Evolutionary conservation across 2,797 vertebrate species (phyloP), one percentile per base, ranked within the genome.

Genomic region (Nannoperca australis): DNA sequence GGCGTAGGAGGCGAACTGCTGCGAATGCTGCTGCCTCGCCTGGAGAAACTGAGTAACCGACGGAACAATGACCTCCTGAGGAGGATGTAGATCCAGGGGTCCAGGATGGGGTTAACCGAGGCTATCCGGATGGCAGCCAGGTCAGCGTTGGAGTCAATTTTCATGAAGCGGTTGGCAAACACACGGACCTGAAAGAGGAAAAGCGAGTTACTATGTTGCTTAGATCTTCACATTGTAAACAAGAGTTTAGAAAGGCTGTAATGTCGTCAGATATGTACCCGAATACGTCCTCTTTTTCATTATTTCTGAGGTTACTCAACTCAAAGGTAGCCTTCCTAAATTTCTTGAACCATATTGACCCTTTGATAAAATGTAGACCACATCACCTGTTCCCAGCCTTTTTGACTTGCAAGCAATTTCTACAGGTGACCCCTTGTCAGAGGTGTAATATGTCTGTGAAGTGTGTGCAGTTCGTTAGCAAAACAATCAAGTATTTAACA

Each of bases 11-110:
- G 10, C 6, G 62, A 55, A 22, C 1, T 18, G 0, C 60, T 69
- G 63, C 30, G 32, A 2, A 7, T 40, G 32, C 82, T 79, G 54
- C 85, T 76, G 22, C 68, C 20, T 13, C 32, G 65, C 49, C 85
- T 78, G 53, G 81, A 88, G 13, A 90, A 68, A 38, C 53, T 6
- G 32, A 91, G 83, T 9, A 94, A 27, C 30, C 77, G 78, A 1
- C 76, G 95, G 47, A 99, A 96, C 76, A 99, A 95, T 0, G 97
- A 95, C 92, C 96, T 97, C 66, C 96, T 94, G 56, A 99, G 95
- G 13, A 99, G 96, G 85, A 99, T 99, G 85, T 99, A 99, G 85
- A 99, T 94, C 98, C 98, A 99, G 0, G 98, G 98, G 87, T 99
- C 98, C 24, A 99, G 94, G 85, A 99, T 99, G 73, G 98, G 97